These are phyloP conservation scores for Andrena bucephala DNA, from an alignment of 2,888 invertebrate genomes.

Conservation along the genomic window DNA sequence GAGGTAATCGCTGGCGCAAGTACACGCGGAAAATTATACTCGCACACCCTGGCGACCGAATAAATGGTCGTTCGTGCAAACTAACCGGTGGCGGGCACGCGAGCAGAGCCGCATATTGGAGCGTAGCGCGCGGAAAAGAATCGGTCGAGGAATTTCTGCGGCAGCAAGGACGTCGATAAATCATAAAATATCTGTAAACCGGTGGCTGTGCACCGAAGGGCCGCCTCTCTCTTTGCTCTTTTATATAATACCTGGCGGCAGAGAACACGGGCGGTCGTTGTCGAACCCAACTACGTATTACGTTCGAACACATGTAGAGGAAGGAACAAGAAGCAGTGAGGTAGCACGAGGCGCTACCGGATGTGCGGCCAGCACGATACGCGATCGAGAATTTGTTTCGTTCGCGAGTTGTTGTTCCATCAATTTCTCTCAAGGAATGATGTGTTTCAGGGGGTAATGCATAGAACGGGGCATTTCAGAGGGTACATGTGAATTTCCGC, in stretches of 20 bases:
- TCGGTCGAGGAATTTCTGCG: slow-evolving; percentile 61
- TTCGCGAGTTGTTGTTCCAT: not conserved
- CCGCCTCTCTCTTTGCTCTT: slow-evolving; percentile 54
- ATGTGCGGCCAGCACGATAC: slow-evolving; percentile 30
- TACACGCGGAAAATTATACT: slow-evolving; percentile 24
- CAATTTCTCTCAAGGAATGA: not conserved
- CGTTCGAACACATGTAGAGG: slow-evolving; percentile 54
- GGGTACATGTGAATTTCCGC: not conserved
- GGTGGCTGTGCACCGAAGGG: slow-evolving; percentile 40
- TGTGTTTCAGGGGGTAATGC: too few relatives aligned
- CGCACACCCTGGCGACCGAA: slow-evolving; percentile 27
- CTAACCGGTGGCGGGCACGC: slow-evolving; percentile 44
- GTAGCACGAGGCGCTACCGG: slow-evolving; percentile 48
- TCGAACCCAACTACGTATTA: slow-evolving; percentile 60
- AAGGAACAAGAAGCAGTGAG: slow-evolving; percentile 29
- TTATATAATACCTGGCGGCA: slow-evolving; percentile 46
- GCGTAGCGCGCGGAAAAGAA: slow-evolving; percentile 45
- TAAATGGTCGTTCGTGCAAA: slow-evolving; percentile 50
- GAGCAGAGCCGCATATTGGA: not conserved
- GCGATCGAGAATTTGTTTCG: slow-evolving; percentile 11
- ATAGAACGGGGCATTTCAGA: too few relatives aligned
- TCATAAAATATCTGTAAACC: slow-evolving; percentile 69
- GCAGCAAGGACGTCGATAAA: slow-evolving; percentile 69
- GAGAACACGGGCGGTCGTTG: slow-evolving; percentile 57
- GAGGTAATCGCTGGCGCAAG: slow-evolving; percentile 3